Base-by-base conservation (phyloP, 2,113 vertebrate genomes). In the Microtus ochrogaster region DNA sequence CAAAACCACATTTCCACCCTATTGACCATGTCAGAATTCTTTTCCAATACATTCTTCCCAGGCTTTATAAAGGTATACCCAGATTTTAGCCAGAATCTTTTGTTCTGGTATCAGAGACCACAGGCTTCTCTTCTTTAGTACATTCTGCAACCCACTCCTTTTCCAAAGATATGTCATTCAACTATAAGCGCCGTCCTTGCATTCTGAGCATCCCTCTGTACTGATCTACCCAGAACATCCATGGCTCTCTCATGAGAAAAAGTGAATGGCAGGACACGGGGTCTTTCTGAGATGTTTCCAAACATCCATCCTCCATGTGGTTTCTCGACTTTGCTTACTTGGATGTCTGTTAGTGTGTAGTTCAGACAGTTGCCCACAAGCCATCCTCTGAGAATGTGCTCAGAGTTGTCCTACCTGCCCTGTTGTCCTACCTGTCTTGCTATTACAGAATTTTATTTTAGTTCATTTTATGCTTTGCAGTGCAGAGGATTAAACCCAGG, bases 11-110 rank as follows among this genome's bases (percentile, higher is more conserved):
- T 61, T 93, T 95, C 19, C 9, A 84, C 12, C 78, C 88, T 79
- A 58, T 58, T 86, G 68, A 79, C 87, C 44, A 94, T 33, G 70
- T 93, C 63, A 88, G 74, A 96, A 89, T 74, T 87, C 13, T 74
- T 89, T 76, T 68, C 68, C 83, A 97, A 89, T 26, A 36, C 33
- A 72, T 95, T 83, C 70, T 92, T 93, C 84, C 22, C n/a, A 12
- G 44, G 88, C 83, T 95, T 52, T 90, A 24, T 91, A 82, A 74
- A 47, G 19, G 52, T 77, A 28, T 61, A 52, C 33, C 72, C 78
- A 92, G 58, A 36, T 61, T 61, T 66, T 19, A 86, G 47, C 68
- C 55, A 94, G 83, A 92, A 36, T 33, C 44, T 73, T 91, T 95
- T 90, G 70, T 84, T 93, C 92, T 94, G 16, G 14, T 94, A 44